Percentiles rank a stretch among this genome's conserved stretches.
Conservation (phyloP, 2,888 invertebrate species). For the Eubasilissa splendida region DNA sequence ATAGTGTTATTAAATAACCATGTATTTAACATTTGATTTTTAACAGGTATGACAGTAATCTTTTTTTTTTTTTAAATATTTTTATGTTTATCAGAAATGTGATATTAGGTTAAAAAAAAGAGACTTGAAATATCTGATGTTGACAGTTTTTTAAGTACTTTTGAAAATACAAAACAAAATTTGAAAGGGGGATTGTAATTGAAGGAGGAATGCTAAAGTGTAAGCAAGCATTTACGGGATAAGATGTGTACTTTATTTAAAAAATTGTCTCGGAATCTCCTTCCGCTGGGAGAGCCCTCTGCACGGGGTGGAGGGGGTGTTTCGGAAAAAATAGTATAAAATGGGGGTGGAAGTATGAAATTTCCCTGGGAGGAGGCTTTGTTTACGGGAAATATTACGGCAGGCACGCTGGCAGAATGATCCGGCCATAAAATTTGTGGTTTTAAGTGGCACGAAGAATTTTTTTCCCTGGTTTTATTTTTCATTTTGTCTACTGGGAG, state of each 20-base stretch:
- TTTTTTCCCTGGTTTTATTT: slow-evolving; percentile 9
- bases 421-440: slow-evolving; percentile 27
- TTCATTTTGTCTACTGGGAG: not conserved
- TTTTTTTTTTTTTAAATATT: too few relatives aligned
- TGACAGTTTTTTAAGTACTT: too few relatives aligned
- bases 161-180: too few relatives aligned
- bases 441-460: slow-evolving; percentile 21
- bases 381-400: slow-evolving; percentile 32
- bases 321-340: slow-evolving; percentile 14
- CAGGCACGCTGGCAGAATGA: slow-evolving; percentile 20
- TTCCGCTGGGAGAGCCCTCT: not conserved
- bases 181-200: too few relatives aligned
- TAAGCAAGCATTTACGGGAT: too few relatives aligned
- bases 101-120: too few relatives aligned
- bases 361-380: slow-evolving; percentile 21
- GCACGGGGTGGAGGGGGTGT: not conserved
- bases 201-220: too few relatives aligned
- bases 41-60: too few relatives aligned
- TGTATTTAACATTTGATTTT: too few relatives aligned
- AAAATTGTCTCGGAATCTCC: slow-evolving; percentile 2
- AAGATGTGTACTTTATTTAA: slow-evolving; percentile 3
- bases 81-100: too few relatives aligned
- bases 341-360: slow-evolving; percentile 17
- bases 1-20: too few relatives aligned
- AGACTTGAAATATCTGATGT: too few relatives aligned